A percentile compares a stretch with the other conserved stretches of the same genome.
Conservation (phyloP, 2,113 vertebrate species). For the Oryzias woworae region DNA sequence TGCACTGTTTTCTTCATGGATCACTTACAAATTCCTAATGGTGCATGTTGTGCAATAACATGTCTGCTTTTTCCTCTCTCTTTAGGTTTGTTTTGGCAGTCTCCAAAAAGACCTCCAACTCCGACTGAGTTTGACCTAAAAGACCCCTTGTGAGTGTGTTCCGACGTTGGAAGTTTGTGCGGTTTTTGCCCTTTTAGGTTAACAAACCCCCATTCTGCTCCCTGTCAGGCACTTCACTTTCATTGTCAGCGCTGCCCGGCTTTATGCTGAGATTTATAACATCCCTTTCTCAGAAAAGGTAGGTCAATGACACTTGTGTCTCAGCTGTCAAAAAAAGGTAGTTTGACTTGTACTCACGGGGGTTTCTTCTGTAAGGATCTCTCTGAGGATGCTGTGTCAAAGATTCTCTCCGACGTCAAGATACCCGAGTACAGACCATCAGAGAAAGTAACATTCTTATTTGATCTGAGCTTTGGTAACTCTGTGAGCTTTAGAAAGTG, state of each 20-base stretch:
- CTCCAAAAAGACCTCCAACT: constrained; percentile 93
- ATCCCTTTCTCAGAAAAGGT: constrained; percentile 90
- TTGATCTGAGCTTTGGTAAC: background rate
- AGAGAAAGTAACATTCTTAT: constrained; percentile 82
- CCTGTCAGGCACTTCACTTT: constrained; percentile 87
- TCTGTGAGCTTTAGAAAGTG: background rate
- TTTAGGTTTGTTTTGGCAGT: constrained; percentile 98
- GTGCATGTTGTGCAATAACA: background rate
- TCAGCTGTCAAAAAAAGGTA: background rate
- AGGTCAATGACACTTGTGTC: background rate
- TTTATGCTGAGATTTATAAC: constrained; percentile 86
- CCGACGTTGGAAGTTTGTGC: background rate
- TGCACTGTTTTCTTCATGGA: background rate
- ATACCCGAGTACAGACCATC: constrained; percentile 92
- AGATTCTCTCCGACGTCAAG: constrained; percentile 80
- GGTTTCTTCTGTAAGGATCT: constrained; percentile 77
- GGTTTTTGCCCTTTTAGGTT: background rate
- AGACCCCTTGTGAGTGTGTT: constrained; percentile 88
- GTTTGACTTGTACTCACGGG: background rate
- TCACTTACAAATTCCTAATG: background rate
- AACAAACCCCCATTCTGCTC: constrained; percentile 20
- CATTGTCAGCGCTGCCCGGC: constrained; percentile 88
- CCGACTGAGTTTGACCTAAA: constrained; percentile 91
- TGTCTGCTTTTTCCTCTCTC: background rate
- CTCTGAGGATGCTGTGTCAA: constrained; percentile 78